A percentile compares a stretch with the other conserved stretches of the same genome.
phyloP scores from a whole-genome alignment of 2,797 vertebrate genomes.

The Sebastes cheni region DNA sequence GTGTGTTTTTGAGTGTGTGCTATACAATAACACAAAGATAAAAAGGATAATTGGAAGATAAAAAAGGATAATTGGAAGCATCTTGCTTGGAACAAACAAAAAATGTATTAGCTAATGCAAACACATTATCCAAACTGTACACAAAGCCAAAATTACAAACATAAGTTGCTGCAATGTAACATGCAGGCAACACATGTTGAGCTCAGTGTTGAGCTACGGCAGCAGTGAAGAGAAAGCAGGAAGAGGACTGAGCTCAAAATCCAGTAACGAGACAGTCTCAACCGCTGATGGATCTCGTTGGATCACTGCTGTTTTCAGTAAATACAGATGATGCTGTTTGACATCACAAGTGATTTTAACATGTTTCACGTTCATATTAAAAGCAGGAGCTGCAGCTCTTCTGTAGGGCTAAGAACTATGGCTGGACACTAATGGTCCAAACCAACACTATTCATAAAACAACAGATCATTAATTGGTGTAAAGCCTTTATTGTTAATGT shows the following conservation, averaged over 20 bases:
- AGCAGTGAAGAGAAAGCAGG: background rate
- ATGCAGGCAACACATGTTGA: background rate
- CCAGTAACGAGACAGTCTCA: background rate
- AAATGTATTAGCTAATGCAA: background rate
- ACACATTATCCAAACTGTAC: background rate
- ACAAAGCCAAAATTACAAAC: background rate
- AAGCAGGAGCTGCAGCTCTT: background rate
- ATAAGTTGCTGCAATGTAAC: background rate
- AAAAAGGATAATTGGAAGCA: background rate
- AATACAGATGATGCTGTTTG: background rate
- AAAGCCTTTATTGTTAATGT: background rate
- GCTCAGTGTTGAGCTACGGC: background rate
- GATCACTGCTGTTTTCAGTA: background rate
- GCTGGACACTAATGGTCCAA: background rate
- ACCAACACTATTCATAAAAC: background rate
- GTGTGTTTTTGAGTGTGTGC: background rate
- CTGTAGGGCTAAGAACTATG: background rate
- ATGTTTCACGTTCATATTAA: background rate
- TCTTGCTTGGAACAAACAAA: background rate
- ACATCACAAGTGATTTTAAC: background rate
- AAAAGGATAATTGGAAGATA: no score
- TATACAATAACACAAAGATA: background rate
- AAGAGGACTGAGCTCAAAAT: background rate
- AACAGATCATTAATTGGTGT: background rate
- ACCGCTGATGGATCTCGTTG: background rate